These are phyloP conservation scores for Parascotia fuliginaria DNA, from an alignment of 2,888 invertebrate species.

Conservation along the genomic window DNA sequence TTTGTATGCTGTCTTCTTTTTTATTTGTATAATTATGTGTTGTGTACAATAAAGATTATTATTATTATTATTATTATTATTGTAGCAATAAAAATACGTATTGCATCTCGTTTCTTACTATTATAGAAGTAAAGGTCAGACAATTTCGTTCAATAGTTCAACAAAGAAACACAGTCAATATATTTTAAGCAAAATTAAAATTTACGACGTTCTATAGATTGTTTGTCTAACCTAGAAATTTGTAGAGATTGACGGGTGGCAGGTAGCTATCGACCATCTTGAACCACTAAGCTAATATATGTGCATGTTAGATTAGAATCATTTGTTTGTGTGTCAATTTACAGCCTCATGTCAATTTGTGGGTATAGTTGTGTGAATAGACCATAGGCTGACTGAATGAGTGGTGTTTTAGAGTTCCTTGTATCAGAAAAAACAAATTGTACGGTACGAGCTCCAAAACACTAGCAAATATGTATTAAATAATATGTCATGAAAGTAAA, in stretches of 20 bases:
- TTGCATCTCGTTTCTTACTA: not conserved
- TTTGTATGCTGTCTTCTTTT: too few relatives aligned
- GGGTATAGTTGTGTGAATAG: too few relatives aligned
- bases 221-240: constrained; percentile 28
- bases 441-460: too few relatives aligned
- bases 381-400: too few relatives aligned
- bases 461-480: too few relatives aligned
- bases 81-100: too few relatives aligned
- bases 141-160: constrained; percentile 11
- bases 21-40: too few relatives aligned
- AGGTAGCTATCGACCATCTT: constrained; percentile 56
- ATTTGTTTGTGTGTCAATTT: constrained; percentile 56
- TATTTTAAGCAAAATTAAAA: constrained; percentile 27
- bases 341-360: constrained; percentile 14
- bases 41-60: too few relatives aligned
- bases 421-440: too few relatives aligned
- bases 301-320: constrained; percentile 49
- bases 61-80: too few relatives aligned
- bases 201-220: constrained; percentile 29
- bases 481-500: too few relatives aligned
- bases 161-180: constrained; percentile 1
- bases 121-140: not conserved
- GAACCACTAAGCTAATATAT: constrained; percentile 58
- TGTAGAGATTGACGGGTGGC: constrained; percentile 43
- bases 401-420: constrained; percentile 9